A percentile compares a stretch with the other conserved stretches of the same genome.
These are phyloP conservation scores for Remorina albescens DNA, from an alignment of 2,797 vertebrate species.

Conservation along the genomic window DNA sequence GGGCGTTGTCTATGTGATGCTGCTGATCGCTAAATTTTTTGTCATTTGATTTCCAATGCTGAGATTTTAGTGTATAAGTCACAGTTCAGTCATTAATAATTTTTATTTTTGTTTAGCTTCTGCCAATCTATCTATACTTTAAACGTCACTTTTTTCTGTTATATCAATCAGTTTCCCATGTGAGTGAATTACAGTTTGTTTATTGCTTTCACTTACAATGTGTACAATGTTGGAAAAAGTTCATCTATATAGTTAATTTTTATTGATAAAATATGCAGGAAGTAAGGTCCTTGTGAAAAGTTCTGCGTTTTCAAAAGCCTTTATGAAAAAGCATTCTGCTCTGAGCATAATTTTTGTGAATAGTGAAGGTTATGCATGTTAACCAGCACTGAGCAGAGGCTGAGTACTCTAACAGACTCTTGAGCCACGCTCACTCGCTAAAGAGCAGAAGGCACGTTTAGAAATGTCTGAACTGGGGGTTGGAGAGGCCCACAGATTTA, in stretches of 20 bases:
- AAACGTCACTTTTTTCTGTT: not conserved
- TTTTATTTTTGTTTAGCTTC: not conserved
- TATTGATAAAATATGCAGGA: conserved; percentile 57
- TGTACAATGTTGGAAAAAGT: conserved; percentile 47
- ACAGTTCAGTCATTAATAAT: not conserved
- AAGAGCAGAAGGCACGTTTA: not conserved
- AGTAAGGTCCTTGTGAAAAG: conserved; percentile 49
- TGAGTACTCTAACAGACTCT: not conserved
- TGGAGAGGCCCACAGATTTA: not conserved
- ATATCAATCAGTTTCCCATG: conserved; percentile 36
- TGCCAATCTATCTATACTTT: no score
- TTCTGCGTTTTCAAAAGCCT: conserved; percentile 55
- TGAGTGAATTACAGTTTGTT: conserved; percentile 42
- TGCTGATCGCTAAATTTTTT: not conserved
- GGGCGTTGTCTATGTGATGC: not conserved
- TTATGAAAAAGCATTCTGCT: conserved; percentile 60
- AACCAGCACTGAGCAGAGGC: not conserved
- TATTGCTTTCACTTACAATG: conserved; percentile 50
- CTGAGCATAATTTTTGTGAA: conserved; percentile 67
- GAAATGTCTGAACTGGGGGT: not conserved
- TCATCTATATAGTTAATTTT: conserved; percentile 71
- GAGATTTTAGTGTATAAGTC: not conserved
- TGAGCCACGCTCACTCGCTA: not conserved
- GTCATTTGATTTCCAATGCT: not conserved
- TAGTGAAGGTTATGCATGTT: conserved; percentile 21